Evolutionary conservation across 2,888 invertebrate species (phyloP).

Genomic region (Scaptomyza tumidula): DNA sequence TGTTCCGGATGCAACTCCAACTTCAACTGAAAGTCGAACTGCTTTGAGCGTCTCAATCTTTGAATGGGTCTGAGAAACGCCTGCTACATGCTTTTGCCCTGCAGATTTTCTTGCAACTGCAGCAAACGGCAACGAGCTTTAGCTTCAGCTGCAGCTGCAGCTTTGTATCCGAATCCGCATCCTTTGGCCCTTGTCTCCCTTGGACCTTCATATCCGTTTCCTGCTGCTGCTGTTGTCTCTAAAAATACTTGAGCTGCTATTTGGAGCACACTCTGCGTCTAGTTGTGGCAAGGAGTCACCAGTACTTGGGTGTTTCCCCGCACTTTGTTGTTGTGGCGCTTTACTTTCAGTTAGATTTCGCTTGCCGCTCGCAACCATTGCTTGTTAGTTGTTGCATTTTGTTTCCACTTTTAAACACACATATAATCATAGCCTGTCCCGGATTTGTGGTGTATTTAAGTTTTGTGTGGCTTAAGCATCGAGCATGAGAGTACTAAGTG

Average conservation of each 20-base stretch:
- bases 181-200: conserved; percentile 3
- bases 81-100: conserved; percentile 32
- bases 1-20: not conserved
- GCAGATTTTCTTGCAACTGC: conserved; percentile 42
- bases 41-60: conserved; percentile 51
- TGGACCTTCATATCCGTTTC: conserved; percentile 47
- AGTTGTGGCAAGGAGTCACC: conserved; percentile 29
- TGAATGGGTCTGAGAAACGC: conserved; percentile 48
- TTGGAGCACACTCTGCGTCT: conserved; percentile 53
- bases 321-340: conserved; percentile 57
- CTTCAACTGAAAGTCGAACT: conserved; percentile 5
- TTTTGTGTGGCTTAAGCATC: conserved; percentile 19
- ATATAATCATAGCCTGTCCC: not conserved
- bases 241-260: conserved; percentile 70
- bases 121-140: conserved; percentile 22
- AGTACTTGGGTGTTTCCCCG: conserved; percentile 22
- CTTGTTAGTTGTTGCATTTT: conserved; percentile 68
- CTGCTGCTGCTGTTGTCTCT: conserved; percentile 42
- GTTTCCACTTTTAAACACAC: conserved; percentile 20
- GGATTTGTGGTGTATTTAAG: conserved; percentile 34
- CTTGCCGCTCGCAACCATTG: conserved; percentile 63
- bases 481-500: conserved; percentile 19
- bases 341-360: conserved; percentile 41
- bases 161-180: conserved; percentile 19
- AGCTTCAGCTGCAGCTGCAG: conserved; percentile 38